Evolutionary conservation across 2,113 vertebrate genomes (phyloP).

Genomic region (Beaufortia kweichowensis): DNA sequence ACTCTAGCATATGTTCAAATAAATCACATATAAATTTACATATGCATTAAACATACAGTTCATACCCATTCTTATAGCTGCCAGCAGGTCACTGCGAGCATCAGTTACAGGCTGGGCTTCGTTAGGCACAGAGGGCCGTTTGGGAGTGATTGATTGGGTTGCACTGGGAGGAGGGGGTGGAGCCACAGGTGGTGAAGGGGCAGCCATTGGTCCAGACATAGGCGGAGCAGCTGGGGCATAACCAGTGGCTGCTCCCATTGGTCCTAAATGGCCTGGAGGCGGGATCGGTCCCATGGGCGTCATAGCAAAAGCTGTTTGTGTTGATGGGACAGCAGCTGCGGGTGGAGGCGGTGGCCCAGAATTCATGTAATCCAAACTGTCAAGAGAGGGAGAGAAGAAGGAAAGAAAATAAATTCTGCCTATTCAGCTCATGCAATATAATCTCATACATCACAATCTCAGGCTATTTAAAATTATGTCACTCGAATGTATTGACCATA

Average conservation of each 20-base stretch:
- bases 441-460: neutral
- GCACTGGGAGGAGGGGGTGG: constrained; percentile 83
- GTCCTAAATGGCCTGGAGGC: constrained; percentile 68
- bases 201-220: constrained; percentile 74
- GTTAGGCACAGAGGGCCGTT: constrained; percentile 73
- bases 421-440: neutral
- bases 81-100: constrained; percentile 92
- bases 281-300: constrained; percentile 82
- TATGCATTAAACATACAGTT: neutral
- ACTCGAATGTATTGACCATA: constrained; percentile 49
- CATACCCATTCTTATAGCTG: constrained; percentile 96
- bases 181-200: constrained; percentile 85
- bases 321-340: constrained; percentile 88
- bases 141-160: constrained; percentile 76
- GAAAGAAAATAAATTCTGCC: neutral
- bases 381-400: constrained; percentile 15
- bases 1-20: no score
- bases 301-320: constrained; percentile 91
- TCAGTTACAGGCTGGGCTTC: constrained; percentile 76
- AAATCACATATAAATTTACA: neutral
- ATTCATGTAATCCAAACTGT: constrained; percentile 89
- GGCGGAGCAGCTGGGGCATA: constrained; percentile 77
- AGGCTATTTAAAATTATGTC: constrained; percentile 3
- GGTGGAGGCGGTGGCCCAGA: constrained; percentile 83
- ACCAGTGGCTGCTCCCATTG: constrained; percentile 59